A percentile compares a stretch with the other conserved stretches of the same genome.
These are phyloP conservation scores for Crematogaster levior DNA, from an alignment of 2,888 invertebrate species.

Conservation along the genomic window DNA sequence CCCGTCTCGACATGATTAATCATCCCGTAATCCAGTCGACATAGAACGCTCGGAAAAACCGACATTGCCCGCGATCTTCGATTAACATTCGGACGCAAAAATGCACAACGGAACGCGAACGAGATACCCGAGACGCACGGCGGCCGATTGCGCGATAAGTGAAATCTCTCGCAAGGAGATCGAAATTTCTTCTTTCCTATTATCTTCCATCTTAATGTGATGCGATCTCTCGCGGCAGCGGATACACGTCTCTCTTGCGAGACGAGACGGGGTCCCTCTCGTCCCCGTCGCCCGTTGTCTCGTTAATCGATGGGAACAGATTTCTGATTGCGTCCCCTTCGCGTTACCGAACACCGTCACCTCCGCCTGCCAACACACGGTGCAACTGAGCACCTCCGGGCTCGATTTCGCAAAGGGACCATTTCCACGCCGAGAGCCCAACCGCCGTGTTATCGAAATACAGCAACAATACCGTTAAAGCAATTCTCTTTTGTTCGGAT, in stretches of 20 bases:
- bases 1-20: not conserved
- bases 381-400: slow-evolving; percentile 57
- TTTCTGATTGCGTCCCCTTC: slow-evolving; percentile 62
- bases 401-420: slow-evolving; percentile 68
- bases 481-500: slow-evolving; percentile 50
- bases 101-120: not conserved
- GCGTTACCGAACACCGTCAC: slow-evolving; percentile 15
- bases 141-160: not conserved
- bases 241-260: slow-evolving; percentile 23
- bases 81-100: not conserved
- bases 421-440: slow-evolving; percentile 61
- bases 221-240: slow-evolving; percentile 17
- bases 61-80: not conserved
- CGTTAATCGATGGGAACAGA: slow-evolving; percentile 69
- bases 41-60: not conserved
- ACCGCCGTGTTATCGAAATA: slow-evolving; percentile 68
- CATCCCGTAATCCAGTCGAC: not conserved
- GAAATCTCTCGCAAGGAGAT: not conserved
- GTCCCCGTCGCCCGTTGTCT: not conserved
- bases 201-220: slow-evolving; percentile 25
- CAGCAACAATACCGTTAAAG: slow-evolving; percentile 56
- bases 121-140: not conserved
- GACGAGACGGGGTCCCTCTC: not conserved
- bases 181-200: slow-evolving; percentile 36
- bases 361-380: not conserved